These are phyloP conservation scores for Xestoiulus laeticollis DNA, from an alignment of 2,888 invertebrate genomes.

Conservation along the genomic window DNA sequence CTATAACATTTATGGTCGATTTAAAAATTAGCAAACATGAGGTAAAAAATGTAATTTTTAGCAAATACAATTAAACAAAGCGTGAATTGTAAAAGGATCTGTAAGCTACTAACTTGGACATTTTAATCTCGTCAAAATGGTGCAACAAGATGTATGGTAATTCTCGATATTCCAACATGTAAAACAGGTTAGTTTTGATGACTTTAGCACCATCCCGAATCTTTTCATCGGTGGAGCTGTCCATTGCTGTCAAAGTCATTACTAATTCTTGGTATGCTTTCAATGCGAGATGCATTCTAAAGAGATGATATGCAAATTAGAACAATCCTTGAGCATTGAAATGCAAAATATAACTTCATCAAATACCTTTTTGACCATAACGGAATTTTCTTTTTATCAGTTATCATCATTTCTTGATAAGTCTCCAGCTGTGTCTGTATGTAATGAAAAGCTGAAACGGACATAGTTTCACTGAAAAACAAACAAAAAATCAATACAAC, in stretches of 20 bases:
- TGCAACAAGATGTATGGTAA: slow-evolving; percentile 81
- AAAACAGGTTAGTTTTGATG: slow-evolving; percentile 90
- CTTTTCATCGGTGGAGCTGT: slow-evolving; percentile 74
- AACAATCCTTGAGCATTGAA: not conserved
- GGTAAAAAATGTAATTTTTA: not conserved
- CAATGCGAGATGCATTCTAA: slow-evolving; percentile 80
- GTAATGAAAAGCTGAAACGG: slow-evolving; percentile 90
- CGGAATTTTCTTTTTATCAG: slow-evolving; percentile 84
- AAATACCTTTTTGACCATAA: slow-evolving; percentile 79
- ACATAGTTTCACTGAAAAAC: slow-evolving; percentile 86
- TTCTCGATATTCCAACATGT: slow-evolving; percentile 93
- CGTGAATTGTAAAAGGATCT: slow-evolving; percentile 52
- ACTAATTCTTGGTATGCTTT: slow-evolving; percentile 83
- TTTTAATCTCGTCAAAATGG: slow-evolving; percentile 83
- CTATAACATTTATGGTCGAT: no score
- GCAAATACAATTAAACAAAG: not conserved
- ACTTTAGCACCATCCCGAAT: slow-evolving; percentile 83
- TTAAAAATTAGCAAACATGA: not conserved
- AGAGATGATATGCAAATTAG: not conserved
- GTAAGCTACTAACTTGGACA: slow-evolving; percentile 79
- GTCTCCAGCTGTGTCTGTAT: slow-evolving; percentile 91
- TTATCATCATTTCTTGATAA: slow-evolving; percentile 81
- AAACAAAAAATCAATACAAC: slow-evolving; percentile 33
- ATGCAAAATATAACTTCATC: not conserved
- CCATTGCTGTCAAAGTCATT: slow-evolving; percentile 83